Evolutionary conservation across 2,113 vertebrate species (phyloP).

Genomic region (Gnathonemus echidnorhynchus): DNA sequence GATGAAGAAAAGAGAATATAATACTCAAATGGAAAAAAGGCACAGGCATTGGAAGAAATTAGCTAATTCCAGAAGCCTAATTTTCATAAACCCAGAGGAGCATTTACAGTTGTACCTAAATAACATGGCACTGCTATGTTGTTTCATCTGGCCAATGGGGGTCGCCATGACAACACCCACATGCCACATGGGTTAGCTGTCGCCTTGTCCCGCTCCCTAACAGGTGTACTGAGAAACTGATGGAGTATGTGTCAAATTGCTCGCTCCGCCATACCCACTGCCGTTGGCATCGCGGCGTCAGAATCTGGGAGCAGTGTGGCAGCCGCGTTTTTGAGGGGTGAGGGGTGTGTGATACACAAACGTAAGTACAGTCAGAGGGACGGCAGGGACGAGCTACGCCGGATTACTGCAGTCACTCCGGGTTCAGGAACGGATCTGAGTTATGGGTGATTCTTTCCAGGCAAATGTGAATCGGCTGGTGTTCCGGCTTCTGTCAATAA

Average conservation of each 20-base stretch:
- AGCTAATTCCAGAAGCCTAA: neutral
- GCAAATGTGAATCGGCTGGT: neutral
- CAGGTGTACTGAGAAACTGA: conserved; percentile 59
- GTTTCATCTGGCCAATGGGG: neutral
- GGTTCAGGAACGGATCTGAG: neutral
- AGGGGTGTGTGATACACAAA: neutral
- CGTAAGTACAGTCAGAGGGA: neutral
- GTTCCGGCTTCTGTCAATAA: neutral
- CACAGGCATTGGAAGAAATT: neutral
- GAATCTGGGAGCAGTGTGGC: conserved; percentile 41
- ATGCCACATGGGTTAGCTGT: conserved; percentile 46
- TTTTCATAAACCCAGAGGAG: neutral
- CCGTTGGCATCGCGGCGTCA: conserved; percentile 61
- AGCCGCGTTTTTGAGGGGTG: neutral
- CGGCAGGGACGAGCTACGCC: neutral
- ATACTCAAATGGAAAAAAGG: neutral
- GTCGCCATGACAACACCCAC: neutral
- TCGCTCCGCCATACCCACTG: conserved; percentile 47
- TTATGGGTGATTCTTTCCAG: neutral
- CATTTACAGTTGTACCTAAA: neutral
- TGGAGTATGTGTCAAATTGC: conserved; percentile 62
- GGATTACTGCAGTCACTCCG: too few species aligned
- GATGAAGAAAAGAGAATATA: neutral
- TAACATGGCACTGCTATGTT: neutral
- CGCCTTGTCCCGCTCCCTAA: conserved; percentile 50